Base-by-base conservation (phyloP, 35 echinoderm and acorn worm genomes). In the Patiria miniata region DNA sequence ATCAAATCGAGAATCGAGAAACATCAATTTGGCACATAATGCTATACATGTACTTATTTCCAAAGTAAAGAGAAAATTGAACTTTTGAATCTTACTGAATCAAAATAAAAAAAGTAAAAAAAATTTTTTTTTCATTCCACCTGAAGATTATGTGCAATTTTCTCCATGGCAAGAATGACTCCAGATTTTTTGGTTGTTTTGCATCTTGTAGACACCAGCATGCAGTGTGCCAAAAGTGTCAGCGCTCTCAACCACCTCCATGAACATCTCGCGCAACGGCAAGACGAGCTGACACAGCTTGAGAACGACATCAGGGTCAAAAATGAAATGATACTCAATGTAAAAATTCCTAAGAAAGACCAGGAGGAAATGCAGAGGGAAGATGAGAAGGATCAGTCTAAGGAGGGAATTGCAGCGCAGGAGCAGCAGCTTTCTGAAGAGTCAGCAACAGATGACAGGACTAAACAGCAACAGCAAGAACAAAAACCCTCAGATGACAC, bases 221-320 rank as follows among this genome's bases (percentile, higher is more conserved):
- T 88, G 28, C 83, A 90, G 57, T 90, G 82, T 90, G 84, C 87
- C 36, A 86, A 83, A 82, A 84, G 81, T 36, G 78, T 87, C 23
- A 94, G 85, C 85, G 92, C 92, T 14, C 55, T 95, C 22, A 83
- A 80, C 58, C 39, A 81, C 7, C 79, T 82, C 21, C 78, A 83
- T 17, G 68, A 7, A 14, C 65, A 73, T 34, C 65, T 73, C 7
- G 65, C 34, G 19, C 26, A 73, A 34, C 65, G 34, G 26, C 30
- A 23, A 7, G 65, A 73, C 14, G 65, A 73, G 15, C 34, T 73
- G 10, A 73, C 14, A 30, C 65, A 73, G 26, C 26, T 32, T 12
- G 26, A 73, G 34, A 23, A 73, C 34, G 26, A 22, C 29, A 7
- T 34, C 65, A 73, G 26, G 34, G 4, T 47, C 42, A 47, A 47